Evolutionary conservation across 2,888 invertebrate species (phyloP), one percentile per base, ranked within the genome.

Genomic region (Oscheius sp.): DNA sequence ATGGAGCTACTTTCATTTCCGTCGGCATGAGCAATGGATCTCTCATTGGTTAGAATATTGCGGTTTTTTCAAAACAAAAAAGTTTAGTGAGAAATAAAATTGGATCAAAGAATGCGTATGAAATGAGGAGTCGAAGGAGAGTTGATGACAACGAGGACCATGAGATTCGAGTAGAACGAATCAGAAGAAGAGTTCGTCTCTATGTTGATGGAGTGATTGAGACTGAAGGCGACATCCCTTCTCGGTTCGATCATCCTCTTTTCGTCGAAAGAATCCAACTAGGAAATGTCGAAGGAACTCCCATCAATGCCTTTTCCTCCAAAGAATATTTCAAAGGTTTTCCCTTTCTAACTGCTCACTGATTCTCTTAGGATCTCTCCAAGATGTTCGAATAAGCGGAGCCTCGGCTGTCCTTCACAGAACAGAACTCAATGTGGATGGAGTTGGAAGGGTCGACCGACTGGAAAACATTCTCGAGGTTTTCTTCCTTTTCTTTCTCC

Each of bases 361-460:
- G 1, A 53, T 29, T 5, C 17, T 39, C 67, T 52, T 68, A 72
- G 85, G 84, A 31, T 83, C 82, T 23, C 50, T 85, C 2, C 84
- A 84, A 72, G 84, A 85, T 50, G 66, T 86, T 33, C 83, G 83
- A 33, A 55, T 85, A 10, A 85, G 86, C 66, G 77, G 73, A 2
- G 73, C 72, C 39, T 76, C 81, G 12, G 76, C 82, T 17, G 48
- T 82, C 4, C 74, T 86, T 15, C 77, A 81, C 65, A 72, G 72
- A n/a, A 70, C 27, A 5, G 61, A 72, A 37, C 75, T 79, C 10
- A 52, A 73, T 6, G 65, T 81, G 4, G 64, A 75, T 5, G 71
- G 73, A 17, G 42, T 82, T 37, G 82, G 81, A n/a, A 70, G 71
- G 12, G 46, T 74, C n/a, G 65, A 70, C n/a, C 63, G 68, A 17